These are phyloP conservation scores for Temnothorax nylanderi DNA, from an alignment of 1,140 invertebrate genomes.

Conservation along the genomic window DNA sequence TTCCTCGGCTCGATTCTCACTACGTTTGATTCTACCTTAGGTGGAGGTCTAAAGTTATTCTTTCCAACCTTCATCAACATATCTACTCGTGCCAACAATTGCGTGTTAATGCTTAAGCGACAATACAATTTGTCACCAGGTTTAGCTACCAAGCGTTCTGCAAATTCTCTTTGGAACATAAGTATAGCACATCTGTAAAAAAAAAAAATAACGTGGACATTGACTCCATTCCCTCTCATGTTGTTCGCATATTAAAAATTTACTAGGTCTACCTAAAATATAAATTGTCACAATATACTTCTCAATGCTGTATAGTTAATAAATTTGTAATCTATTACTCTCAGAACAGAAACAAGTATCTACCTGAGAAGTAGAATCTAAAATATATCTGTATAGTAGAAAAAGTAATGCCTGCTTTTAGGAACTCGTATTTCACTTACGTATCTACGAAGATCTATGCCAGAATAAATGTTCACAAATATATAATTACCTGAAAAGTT, in stretches of 20 bases:
- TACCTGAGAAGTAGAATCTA: neutral
- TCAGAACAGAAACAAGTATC: neutral
- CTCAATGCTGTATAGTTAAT: neutral
- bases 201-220: constrained; percentile 61
- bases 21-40: constrained; percentile 99
- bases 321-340: neutral
- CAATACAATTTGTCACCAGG: constrained; percentile 99
- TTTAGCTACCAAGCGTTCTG: constrained; percentile 97
- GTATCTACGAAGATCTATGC: neutral
- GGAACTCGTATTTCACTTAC: neutral
- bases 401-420: neutral
- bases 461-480: neutral
- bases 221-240: neutral
- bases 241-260: constrained; percentile 6
- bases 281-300: neutral
- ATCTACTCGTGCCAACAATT: constrained; percentile 97
- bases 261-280: neutral
- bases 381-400: neutral
- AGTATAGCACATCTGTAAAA: constrained; percentile 96
- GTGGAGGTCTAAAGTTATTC: constrained; percentile 99
- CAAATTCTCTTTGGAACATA: constrained; percentile 99
- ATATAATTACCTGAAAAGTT: constrained; percentile 80
- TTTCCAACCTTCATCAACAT: constrained; percentile 99
- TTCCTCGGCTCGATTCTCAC: constrained; percentile 98
- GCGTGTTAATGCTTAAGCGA: constrained; percentile 98